These are phyloP conservation scores for Ypsolopha sequella DNA, from an alignment of 2,888 invertebrate genomes.

Conservation along the genomic window DNA sequence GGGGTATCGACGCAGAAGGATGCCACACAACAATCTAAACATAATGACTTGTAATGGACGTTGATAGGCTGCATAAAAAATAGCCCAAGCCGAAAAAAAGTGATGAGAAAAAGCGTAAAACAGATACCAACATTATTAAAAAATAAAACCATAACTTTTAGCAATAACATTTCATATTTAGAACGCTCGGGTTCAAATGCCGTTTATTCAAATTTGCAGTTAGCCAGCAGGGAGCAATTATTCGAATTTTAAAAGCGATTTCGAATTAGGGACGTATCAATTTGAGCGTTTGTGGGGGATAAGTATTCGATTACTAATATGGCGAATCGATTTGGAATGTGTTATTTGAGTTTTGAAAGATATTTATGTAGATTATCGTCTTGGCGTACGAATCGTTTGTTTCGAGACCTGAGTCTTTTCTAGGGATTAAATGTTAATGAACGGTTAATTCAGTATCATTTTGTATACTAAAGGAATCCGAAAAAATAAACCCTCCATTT, in stretches of 20 bases:
- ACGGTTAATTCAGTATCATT: neutral
- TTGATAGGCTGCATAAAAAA: slow-evolving; percentile 38
- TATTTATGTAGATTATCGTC: neutral
- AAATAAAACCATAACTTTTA: slow-evolving; percentile 7
- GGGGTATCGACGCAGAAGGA: slow-evolving; percentile 35
- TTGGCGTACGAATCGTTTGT: neutral
- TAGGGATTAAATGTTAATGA: neutral
- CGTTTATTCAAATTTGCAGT: slow-evolving; percentile 2
- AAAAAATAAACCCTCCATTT: neutral
- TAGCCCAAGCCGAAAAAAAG: slow-evolving; percentile 15
- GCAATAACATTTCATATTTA: slow-evolving; percentile 1
- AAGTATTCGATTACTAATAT: slow-evolving; percentile 2
- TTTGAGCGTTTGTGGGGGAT: slow-evolving; percentile 10
- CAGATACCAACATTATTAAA: slow-evolving; percentile 13
- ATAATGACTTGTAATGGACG: slow-evolving; percentile 55
- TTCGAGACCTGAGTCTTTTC: neutral
- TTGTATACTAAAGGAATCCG: neutral
- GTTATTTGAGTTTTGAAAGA: neutral
- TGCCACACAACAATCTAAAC: slow-evolving; percentile 42
- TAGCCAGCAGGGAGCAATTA: neutral
- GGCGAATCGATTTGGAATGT: slow-evolving; percentile 22
- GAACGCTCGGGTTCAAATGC: neutral
- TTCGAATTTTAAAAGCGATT: too few species aligned
- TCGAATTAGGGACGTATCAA: slow-evolving; percentile 36
- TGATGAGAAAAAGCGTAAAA: slow-evolving; percentile 21